Evolutionary conservation across 2,113 vertebrate genomes (phyloP).

Genomic region (Monarcha castaneiventris): DNA sequence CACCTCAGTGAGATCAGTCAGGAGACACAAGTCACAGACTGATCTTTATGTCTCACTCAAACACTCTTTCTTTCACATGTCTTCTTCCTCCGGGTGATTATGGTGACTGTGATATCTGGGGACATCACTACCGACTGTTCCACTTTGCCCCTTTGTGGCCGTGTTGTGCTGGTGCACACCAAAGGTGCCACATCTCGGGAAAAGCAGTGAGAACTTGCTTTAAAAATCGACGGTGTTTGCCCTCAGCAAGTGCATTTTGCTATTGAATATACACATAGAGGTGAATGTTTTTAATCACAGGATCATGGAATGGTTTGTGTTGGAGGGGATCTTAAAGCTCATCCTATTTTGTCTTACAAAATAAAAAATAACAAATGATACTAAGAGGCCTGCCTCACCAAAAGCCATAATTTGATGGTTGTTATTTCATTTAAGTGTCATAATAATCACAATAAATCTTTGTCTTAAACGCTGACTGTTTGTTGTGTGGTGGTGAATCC

Average conservation of each 20-base stretch:
- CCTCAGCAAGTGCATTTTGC: not conserved
- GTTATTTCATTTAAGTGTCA: not conserved
- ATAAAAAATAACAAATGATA: not conserved
- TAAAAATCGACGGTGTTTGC: not conserved
- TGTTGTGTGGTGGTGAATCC: not conserved
- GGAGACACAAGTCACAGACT: not conserved
- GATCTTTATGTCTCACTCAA: not conserved
- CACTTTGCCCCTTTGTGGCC: not conserved
- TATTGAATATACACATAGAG: not conserved
- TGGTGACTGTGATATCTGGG: not conserved
- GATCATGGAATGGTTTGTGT: not conserved
- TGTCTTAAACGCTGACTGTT: not conserved
- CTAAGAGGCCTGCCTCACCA: not conserved
- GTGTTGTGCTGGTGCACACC: not conserved
- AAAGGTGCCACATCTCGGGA: not conserved
- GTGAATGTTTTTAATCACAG: not conserved
- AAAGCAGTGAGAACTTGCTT: not conserved
- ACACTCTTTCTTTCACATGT: not conserved
- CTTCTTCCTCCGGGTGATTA: not conserved
- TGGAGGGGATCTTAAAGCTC: not conserved
- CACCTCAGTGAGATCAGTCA: not conserved
- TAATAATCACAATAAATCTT: not conserved
- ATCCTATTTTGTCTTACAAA: not conserved
- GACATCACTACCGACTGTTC: not conserved
- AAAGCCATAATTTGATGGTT: not conserved